Evolutionary conservation across 2,797 vertebrate species (phyloP).

Genomic region (Poecile montanus): DNA sequence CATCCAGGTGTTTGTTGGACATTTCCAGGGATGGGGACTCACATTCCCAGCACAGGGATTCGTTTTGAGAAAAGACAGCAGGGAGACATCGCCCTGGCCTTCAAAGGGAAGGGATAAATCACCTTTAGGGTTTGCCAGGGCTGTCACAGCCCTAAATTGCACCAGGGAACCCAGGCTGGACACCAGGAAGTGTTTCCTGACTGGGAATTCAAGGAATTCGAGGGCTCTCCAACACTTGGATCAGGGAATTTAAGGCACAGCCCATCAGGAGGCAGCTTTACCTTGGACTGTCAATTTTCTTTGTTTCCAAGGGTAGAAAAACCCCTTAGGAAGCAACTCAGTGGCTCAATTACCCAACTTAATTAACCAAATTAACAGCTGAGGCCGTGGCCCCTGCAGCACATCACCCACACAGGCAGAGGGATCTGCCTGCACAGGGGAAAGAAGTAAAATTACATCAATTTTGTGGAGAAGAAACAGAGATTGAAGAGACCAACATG

Average conservation of each 20-base stretch:
- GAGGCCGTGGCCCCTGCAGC: background rate
- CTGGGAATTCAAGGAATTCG: background rate
- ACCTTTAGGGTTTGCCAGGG: background rate
- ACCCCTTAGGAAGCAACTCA: background rate
- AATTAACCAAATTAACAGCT: background rate
- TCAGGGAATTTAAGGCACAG: background rate
- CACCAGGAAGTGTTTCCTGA: background rate
- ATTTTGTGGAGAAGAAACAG: background rate
- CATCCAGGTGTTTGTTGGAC: accelerated
- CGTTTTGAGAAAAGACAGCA: too few species aligned
- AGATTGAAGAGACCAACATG: background rate
- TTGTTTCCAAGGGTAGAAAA: background rate
- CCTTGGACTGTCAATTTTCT: background rate
- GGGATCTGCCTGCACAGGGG: background rate
- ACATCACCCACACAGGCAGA: background rate
- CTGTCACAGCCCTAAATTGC: background rate
- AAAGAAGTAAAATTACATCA: too few species aligned
- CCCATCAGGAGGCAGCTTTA: background rate
- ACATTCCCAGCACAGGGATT: too few species aligned
- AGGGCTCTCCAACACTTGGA: background rate
- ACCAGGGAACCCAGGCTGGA: background rate
- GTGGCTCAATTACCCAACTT: background rate
- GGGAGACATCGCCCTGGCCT: background rate
- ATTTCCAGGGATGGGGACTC: background rate
- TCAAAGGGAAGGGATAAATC: background rate